Evolutionary conservation across 2,113 vertebrate species (phyloP).

Genomic region (Indicator indicator): DNA sequence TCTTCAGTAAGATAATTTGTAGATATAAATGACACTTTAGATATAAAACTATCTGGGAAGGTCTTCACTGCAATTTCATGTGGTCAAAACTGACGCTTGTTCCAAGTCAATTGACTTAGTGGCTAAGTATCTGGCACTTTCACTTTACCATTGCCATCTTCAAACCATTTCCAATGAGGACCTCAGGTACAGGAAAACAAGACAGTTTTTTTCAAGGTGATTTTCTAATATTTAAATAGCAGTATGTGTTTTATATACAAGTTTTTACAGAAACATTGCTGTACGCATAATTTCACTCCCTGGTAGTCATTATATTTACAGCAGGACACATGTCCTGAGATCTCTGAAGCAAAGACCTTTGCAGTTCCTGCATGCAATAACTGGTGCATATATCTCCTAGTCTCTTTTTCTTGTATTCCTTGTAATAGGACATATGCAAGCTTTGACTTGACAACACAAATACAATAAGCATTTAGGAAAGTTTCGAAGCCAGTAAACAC

Average conservation of each 20-base stretch:
- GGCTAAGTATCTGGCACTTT: not conserved
- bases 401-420: not conserved
- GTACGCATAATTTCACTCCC: not conserved
- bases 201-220: not conserved
- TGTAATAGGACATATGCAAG: not conserved
- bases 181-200: not conserved
- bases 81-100: not conserved
- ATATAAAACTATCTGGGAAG: not conserved
- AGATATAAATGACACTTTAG: not conserved
- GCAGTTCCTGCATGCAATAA: not conserved
- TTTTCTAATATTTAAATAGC: not conserved
- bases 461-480: not conserved
- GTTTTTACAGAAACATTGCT: not conserved
- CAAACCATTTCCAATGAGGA: not conserved
- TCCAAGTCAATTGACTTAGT: not conserved
- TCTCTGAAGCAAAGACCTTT: not conserved
- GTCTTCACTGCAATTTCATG: not conserved
- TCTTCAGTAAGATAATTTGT: not conserved
- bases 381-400: not conserved
- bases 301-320: not conserved
- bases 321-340: not conserved
- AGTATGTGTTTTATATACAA: not conserved
- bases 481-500: not conserved
- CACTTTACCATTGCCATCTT: not conserved
- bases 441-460: not conserved